A percentile compares a stretch with the other conserved stretches of the same genome.
These are phyloP conservation scores for Holothuria scabra DNA, from an alignment of 53 echinoderm and acorn worm species.

Conservation along the genomic window DNA sequence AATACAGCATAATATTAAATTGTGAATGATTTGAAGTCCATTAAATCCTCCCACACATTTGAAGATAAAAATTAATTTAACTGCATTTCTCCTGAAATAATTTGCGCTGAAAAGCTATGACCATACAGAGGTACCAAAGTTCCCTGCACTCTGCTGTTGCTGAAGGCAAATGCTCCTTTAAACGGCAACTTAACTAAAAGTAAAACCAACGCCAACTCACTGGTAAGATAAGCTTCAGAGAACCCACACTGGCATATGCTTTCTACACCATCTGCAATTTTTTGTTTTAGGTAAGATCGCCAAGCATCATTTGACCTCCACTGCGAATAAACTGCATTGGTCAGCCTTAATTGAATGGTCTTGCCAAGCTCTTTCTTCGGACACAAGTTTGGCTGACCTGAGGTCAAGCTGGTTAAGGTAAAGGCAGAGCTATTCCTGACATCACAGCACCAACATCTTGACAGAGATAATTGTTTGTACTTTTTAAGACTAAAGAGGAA, in stretches of 20 bases:
- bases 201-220: background rate
- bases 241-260: constrained; percentile 84
- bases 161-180: too few relatives aligned
- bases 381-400: constrained; percentile 64
- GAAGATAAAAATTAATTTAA: too few relatives aligned
- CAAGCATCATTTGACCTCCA: constrained; percentile 57
- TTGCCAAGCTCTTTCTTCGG: constrained; percentile 49
- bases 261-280: constrained; percentile 65
- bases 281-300: constrained; percentile 53
- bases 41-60: too few relatives aligned
- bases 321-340: constrained; percentile 68
- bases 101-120: too few relatives aligned
- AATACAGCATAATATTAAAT: too few relatives aligned
- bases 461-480: constrained; percentile 45
- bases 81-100: too few relatives aligned
- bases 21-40: too few relatives aligned
- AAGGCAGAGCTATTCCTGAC: constrained; percentile 51
- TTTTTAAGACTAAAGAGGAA: background rate
- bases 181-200: too few relatives aligned
- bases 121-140: too few relatives aligned
- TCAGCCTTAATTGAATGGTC: constrained; percentile 74
- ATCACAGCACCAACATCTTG: constrained; percentile 70
- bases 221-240: constrained; percentile 4
- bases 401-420: constrained; percentile 58
- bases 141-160: too few relatives aligned